Evolutionary conservation across 1,140 invertebrate species (phyloP), one percentile per base, ranked within the genome.

Genomic region (Lepidurus packardi): DNA sequence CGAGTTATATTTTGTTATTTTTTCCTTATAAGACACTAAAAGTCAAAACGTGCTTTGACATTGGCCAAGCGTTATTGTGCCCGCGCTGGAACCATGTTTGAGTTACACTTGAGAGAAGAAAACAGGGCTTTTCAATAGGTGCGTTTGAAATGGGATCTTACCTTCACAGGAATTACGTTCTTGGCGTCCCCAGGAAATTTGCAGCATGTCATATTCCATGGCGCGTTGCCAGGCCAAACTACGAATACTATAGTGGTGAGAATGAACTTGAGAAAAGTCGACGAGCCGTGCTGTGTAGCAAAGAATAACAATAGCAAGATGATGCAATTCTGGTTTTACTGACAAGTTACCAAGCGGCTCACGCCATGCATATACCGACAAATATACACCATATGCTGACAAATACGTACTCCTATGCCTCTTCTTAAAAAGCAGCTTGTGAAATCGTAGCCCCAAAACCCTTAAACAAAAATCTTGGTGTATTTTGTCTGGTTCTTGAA

Each of bases 381-480:
- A 34, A 34, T 34, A 34, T 34, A 34, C 25, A 34, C 25, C 1
- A 34, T 34, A 34, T 34, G 3, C 25, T 34, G 47, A 1, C 47
- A 65, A 65, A 65, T 65, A 65, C 16, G 7, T 10, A n/a, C 21
- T 65, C 53, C 16, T 13, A 4, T 11, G 13, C 53, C 21, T 65
- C 16, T 47, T 7, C 53, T 65, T 65, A 65, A 65, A 65, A n/a
- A 65, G 53, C 53, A 65, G 53, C 53, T 65, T 65, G 53, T 16
- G 53, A 65, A 65, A 65, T 65, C 53, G 21, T 47, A 16, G 45
- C 16, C 3, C 45, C 10, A 10, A 65, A 65, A 21, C 53, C 7
- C 13, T 7, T 21, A 5, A n/a, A 65, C 4, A 65, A 2, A 21
- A 65, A 21, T 65, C 53, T 7, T 65, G 53, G 16, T 21, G 53